Conservation (phyloP, 2,888 invertebrate species). For the Gandaritis pyraliata region DNA sequence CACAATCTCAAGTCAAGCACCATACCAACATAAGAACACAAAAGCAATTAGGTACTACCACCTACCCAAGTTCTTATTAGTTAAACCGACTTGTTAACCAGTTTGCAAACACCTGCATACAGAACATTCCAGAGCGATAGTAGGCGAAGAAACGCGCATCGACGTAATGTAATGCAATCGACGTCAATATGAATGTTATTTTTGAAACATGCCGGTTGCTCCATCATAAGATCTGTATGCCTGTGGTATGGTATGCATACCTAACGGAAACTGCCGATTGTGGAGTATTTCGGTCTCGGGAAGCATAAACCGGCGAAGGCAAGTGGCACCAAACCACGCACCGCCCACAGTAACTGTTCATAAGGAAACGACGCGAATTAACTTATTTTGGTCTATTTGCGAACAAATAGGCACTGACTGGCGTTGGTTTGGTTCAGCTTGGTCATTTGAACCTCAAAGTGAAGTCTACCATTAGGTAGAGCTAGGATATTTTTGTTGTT, state of each 20-base stretch:
- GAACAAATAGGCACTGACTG: conserved; percentile 1
- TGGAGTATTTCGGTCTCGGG: conserved; percentile 79
- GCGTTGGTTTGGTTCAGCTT: conserved; percentile 5
- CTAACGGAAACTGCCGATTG: conserved; percentile 76
- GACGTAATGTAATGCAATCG: conserved; percentile 19
- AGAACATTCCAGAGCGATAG: conserved; percentile 21
- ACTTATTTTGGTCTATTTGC: conserved; percentile 38
- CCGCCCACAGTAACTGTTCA: conserved; percentile 59
- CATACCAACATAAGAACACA: conserved; percentile 16
- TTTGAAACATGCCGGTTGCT: conserved; percentile 35
- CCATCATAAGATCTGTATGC: conserved; percentile 48
- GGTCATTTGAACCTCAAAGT: background rate
- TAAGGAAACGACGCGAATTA: conserved; percentile 63
- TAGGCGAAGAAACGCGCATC: conserved; percentile 27
- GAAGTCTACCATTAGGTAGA: too few species aligned
- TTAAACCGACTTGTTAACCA: conserved; percentile 29
- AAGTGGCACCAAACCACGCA: conserved; percentile 42
- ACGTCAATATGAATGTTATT: conserved; percentile 32
- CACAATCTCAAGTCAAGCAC: background rate
- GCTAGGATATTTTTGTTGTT: too few species aligned
- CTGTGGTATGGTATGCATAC: conserved; percentile 52
- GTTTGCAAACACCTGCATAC: conserved; percentile 28
- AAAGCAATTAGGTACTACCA: conserved; percentile 14
- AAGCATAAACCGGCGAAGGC: conserved; percentile 69
- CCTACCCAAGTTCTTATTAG: conserved; percentile 19